Evolutionary conservation across 2,113 vertebrate genomes (phyloP).

Genomic region (Apaloderma vittatum): DNA sequence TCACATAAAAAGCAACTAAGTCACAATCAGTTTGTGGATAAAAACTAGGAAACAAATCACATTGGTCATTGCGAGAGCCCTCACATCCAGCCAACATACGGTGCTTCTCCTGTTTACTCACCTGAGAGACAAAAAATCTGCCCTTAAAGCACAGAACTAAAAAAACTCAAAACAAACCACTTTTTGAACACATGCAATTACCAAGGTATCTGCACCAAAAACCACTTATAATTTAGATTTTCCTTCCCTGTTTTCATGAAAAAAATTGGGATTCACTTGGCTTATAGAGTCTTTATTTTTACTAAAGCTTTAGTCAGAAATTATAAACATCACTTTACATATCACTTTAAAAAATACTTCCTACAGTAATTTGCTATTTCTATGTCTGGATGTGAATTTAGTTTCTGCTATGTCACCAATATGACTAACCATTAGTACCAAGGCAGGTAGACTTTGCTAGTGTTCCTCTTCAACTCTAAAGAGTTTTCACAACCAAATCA

Average conservation of each 20-base stretch:
- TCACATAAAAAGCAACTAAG: neutral
- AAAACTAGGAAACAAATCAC: neutral
- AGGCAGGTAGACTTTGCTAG: neutral
- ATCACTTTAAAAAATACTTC: neutral
- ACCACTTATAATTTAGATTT: neutral
- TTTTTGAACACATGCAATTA: neutral
- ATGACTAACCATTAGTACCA: neutral
- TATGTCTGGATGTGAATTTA: neutral
- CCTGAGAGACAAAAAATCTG: neutral
- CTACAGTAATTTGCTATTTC: neutral
- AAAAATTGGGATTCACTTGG: neutral
- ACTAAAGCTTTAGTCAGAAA: neutral
- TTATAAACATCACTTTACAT: neutral
- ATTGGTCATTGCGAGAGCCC: neutral
- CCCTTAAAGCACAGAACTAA: neutral
- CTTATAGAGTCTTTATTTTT: neutral
- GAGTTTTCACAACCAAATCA: neutral
- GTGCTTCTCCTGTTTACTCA: neutral
- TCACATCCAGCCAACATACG: neutral
- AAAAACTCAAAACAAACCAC: neutral
- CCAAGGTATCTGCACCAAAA: neutral
- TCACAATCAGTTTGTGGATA: neutral
- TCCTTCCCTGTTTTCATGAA: neutral
- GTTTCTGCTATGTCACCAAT: neutral
- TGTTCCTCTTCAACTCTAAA: neutral